These are phyloP conservation scores for Melitaea athalia DNA, from an alignment of 2,888 invertebrate species.

Conservation along the genomic window DNA sequence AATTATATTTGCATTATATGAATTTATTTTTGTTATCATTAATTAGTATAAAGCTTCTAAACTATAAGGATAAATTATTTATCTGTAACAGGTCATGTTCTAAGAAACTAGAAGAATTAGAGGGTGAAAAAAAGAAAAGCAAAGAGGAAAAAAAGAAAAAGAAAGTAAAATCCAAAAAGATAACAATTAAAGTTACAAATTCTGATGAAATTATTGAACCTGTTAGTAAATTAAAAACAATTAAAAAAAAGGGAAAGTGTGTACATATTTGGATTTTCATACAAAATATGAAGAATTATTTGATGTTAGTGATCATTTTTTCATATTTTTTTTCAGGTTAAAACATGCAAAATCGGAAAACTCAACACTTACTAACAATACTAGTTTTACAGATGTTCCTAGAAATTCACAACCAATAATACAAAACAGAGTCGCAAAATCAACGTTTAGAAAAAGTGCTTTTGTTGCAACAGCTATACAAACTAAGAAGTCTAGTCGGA, in stretches of 20 bases:
- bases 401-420: constrained; percentile 54
- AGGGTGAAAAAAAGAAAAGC: constrained; percentile 66
- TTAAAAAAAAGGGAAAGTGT: constrained; percentile 79
- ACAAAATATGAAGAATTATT: not conserved
- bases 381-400: constrained; percentile 75
- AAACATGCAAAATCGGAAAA: constrained; percentile 70
- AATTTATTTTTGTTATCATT: no score
- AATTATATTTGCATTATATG: no score
- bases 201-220: constrained; percentile 67
- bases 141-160: constrained; percentile 77
- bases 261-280: constrained; percentile 41
- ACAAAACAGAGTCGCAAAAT: constrained; percentile 60
- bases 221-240: constrained; percentile 63
- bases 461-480: constrained; percentile 83
- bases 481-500: constrained; percentile 61
- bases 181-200: constrained; percentile 71
- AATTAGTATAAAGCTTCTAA: no score
- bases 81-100: constrained; percentile 82
- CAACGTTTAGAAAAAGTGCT: constrained; percentile 83
- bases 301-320: not conserved
- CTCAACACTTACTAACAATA: constrained; percentile 62
- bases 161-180: constrained; percentile 72
- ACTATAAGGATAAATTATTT: not conserved
- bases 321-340: constrained; percentile 59
- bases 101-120: constrained; percentile 82